Conservation (phyloP, 92 coral and sea anemone species). For the Parazoanthus swiftii region DNA sequence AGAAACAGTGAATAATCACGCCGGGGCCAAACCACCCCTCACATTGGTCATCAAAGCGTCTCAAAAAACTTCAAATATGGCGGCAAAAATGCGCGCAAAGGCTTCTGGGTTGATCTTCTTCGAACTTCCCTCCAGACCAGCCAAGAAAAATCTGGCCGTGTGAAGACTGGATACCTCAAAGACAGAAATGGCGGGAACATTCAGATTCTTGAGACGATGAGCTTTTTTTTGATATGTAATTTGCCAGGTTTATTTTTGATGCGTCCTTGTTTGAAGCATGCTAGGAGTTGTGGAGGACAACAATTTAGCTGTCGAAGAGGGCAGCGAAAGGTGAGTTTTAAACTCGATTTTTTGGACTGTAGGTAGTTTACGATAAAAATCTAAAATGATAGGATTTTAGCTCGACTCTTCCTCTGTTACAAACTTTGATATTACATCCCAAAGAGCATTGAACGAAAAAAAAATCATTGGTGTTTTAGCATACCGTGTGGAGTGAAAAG, state of each 20-base stretch:
- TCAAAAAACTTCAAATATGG: neutral
- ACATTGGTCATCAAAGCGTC: neutral
- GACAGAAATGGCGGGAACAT: slow-evolving; percentile 42
- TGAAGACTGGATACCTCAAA: slow-evolving; percentile 43
- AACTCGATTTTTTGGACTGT: slow-evolving; percentile 36
- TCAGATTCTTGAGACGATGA: slow-evolving; percentile 14
- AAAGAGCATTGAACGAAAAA: slow-evolving; percentile 44
- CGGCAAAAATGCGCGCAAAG: slow-evolving; percentile 44
- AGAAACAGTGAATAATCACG: no score
- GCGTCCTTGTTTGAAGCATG: slow-evolving; percentile 28
- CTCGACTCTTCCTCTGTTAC: slow-evolving; percentile 36
- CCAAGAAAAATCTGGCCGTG: slow-evolving; percentile 40
- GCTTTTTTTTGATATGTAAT: slow-evolving; percentile 43
- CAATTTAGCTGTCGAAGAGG: slow-evolving; percentile 30
- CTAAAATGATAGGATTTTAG: slow-evolving; percentile 44
- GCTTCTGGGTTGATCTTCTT: slow-evolving; percentile 39
- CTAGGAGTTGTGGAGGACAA: slow-evolving; percentile 30
- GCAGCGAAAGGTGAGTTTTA: slow-evolving; percentile 46
- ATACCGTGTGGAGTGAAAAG: slow-evolving; percentile 41
- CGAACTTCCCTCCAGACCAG: slow-evolving; percentile 31
- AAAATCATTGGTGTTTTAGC: slow-evolving; percentile 46
- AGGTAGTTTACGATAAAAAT: slow-evolving; percentile 27
- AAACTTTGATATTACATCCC: slow-evolving; percentile 40
- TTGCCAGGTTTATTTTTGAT: slow-evolving; percentile 25
- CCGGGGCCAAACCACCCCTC: slow-evolving; percentile 20